Base-by-base conservation (phyloP, 37 sponge, comb jelly and placozoan species). In the Amphimedon queenslandica region DNA sequence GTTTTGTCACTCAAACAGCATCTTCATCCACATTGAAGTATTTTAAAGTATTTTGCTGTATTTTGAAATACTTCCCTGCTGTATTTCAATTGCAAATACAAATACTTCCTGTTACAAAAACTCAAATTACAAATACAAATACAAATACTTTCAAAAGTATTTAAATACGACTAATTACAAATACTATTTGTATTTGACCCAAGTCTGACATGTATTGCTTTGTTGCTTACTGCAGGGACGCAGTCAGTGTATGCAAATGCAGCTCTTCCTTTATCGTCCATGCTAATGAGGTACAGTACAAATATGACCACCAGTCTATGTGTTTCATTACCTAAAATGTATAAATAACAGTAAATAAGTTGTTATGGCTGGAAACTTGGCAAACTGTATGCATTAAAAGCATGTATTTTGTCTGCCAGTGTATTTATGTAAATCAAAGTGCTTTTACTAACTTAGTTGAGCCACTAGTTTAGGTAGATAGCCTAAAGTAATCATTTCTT, bases 231-330 rank as follows among this genome's bases (percentile, higher is more conserved):
- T 76, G 72, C 64, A 21, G 88, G 86, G 35, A 92, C 80, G 31
- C 87, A 82, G 77, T 96, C 88, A 27, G 97, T 93, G 76, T 85
- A 90, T 24, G 80, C 73, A 63, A 96, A 93, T 38, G 87, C 57
- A 8, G 84, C 56, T 31, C 88, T 76, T 47, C 77, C 75, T 64
- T 85, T 90, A 43, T 87, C 84, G 63, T 86, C 81, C 18, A 92
- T 86, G 64, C 94, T 93, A 76, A 96, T 73, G 80, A 93, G 97
- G 68, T 96, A 96, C 65, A 96, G 82, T 60, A 93, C 80, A 24
- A 82, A 77, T 64, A 85, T 41, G 11, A 90, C 87, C 23, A 77
- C 31, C 11, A 63, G 63, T 23, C 77, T 61, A 38, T 90, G 82
- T 25, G 64, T 79, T 36, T 85, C 74, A 35, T 77, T 57, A 42